Evolutionary conservation across 2,888 invertebrate species (phyloP), one percentile per base, ranked within the genome.

Genomic region (Lapara coniferarum): DNA sequence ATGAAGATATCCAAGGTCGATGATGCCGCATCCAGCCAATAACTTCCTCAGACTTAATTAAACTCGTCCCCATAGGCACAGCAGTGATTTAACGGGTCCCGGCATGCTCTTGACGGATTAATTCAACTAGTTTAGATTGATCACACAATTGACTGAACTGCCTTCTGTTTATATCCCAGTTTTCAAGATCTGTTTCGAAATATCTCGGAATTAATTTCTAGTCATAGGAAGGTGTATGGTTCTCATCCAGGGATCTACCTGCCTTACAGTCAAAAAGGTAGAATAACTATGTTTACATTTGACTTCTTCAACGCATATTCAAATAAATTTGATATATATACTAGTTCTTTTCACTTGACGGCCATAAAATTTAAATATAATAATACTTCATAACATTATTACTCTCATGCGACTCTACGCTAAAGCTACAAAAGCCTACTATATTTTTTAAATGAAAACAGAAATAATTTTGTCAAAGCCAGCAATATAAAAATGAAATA

Each of bases 31-130:
- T 69, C 25, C 53, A 63, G 37, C 59, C 63, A 69, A 69, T 69
- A 77, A 76, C 77, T 75, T 77, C 73, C 75, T 72, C 59, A 70
- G 72, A 74, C 71, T 74, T 77, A 75, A 77, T 77, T 89, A 86
- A 90, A 89, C 83, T 89, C 86, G 85, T 83, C 85, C 82, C 80
- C 57, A 58, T 75, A 81, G 85, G 78, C 81, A 82, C 82, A 80
- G 80, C 74, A 76, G 83, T 86, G 86, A 88, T 89, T 88, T 88
- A 89, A 79, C 77, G 68, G 10, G 52, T 46, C 63, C 19, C 19
- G 49, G 63, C 19, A 19, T 63, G 63, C 63, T 63, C 63, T 49
- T 44, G 46, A 49, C 49, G 49, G 49, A 63, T 63, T 49, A 63
- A 63, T 63, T 63, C 49, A 63, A 63, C 63, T 63, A 63, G 63